Evolutionary conservation across 2,888 invertebrate species (phyloP), one percentile per base, ranked within the genome.

Genomic region (Hemicrepidius hirtus): DNA sequence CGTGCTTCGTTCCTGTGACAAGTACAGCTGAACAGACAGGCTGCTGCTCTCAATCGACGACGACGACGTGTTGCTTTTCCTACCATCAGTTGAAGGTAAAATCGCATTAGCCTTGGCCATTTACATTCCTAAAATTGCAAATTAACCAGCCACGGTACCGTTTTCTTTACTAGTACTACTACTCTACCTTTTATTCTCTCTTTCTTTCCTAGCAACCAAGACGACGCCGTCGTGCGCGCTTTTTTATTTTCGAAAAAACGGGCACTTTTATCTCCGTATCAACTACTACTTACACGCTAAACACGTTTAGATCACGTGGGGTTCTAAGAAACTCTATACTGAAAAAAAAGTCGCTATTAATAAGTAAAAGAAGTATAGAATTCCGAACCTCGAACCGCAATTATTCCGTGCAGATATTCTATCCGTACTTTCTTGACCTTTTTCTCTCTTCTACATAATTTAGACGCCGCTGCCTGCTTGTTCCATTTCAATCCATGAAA

Each of bases 41-140:
- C 57, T 35, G 20, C 57, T 35, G 59, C 18, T 40, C 16, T 12
- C 37, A 2, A 40, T 40, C 35, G 46, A 41, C 32, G 21, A 41
- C 49, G 41, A 24, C 65, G 53, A 68, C 32, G 32, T 59, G 53
- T 72, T 57, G 71, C 71, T 72, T 72, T 72, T 72, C 71, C 67
- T 73, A 73, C 59, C 73, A 64, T 68, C 73, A 73, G 71, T 74
- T 74, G 68, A 74, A 74, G 74, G 74, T 74, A 74, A 73, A 73
- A 60, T 59, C 68, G 44, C 40, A 53, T 67, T 72, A 71, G 55
- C 72, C 72, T 72, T 72, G 72, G 68, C 46, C 68, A 72, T 72
- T 72, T 68, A 65, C 72, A 72, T 72, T 72, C 60, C 72, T 72
- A 72, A 72, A 71, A 65, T 66, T 71, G 64, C 72, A 72, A 72